Evolutionary conservation across 2,113 vertebrate genomes (phyloP).

Genomic region (Eptesicus fuscus): DNA sequence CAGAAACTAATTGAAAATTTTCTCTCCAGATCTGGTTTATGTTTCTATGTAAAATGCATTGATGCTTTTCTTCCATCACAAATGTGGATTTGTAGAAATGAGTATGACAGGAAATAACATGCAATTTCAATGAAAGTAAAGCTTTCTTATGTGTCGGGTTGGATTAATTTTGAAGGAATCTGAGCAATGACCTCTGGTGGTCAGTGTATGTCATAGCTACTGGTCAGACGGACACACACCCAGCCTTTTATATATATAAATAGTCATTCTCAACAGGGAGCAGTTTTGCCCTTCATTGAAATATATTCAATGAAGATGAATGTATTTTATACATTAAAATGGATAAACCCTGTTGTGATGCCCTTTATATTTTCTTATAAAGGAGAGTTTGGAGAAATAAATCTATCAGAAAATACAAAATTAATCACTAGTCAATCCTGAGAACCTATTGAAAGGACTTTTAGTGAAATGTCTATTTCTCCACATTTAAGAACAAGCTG

Average conservation of each 20-base stretch:
- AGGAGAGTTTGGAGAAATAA: background rate
- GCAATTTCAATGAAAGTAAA: background rate
- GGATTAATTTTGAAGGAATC: background rate
- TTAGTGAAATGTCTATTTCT: background rate
- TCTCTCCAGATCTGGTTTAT: background rate
- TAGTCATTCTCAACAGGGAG: too few species aligned
- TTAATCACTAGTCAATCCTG: background rate
- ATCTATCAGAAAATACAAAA: background rate
- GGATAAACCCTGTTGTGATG: background rate
- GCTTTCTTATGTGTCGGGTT: background rate
- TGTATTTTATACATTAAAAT: background rate
- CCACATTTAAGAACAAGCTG: background rate
- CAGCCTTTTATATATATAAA: too few species aligned
- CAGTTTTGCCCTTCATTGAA: too few species aligned
- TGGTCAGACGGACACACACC: too few species aligned
- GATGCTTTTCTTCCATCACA: background rate
- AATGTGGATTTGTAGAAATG: background rate
- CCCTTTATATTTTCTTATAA: background rate
- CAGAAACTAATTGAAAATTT: background rate
- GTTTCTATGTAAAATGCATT: background rate
- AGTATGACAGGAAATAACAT: background rate
- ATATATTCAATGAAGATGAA: background rate
- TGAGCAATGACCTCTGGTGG: background rate
- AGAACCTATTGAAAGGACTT: background rate
- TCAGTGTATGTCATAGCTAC: too few species aligned